These are phyloP conservation scores for Iguana delicatissima DNA, from an alignment of 2,797 vertebrate genomes.

Conservation along the genomic window DNA sequence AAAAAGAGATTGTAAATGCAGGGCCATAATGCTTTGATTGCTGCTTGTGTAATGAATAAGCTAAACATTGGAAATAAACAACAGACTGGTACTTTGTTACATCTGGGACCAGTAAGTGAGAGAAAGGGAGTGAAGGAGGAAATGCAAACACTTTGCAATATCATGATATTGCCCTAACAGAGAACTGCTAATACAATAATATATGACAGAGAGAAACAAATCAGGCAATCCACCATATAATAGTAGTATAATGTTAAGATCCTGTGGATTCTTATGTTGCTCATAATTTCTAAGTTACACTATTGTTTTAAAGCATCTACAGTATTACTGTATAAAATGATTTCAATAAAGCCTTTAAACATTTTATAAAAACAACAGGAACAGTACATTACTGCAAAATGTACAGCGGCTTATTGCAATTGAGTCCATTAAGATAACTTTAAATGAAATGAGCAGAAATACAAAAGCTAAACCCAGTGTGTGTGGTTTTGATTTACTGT, in stretches of 20 bases:
- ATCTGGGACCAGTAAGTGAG: conserved; percentile 25
- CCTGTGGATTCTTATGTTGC: conserved; percentile 62
- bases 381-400: conserved; percentile 60
- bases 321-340: conserved; percentile 58
- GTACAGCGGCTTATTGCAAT: conserved; percentile 55
- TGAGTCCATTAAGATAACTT: conserved; percentile 64
- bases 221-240: conserved; percentile 45
- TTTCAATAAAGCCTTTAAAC: conserved; percentile 64
- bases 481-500: conserved; percentile 58
- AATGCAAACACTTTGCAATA: conserved; percentile 7
- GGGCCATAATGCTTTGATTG: conserved; percentile 36
- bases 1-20: conserved; percentile 2
- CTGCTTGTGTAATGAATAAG: conserved; percentile 25
- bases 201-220: conserved; percentile 35
- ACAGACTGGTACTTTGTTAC: conserved; percentile 39
- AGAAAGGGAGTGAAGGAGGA: not conserved
- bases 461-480: conserved; percentile 51
- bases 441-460: conserved; percentile 63
- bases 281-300: conserved; percentile 54
- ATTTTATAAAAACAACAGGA: conserved; percentile 55
- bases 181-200: conserved; percentile 28
- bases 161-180: not conserved
- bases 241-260: conserved; percentile 55
- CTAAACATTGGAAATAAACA: conserved; percentile 21
- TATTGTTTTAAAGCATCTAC: conserved; percentile 60